Evolutionary conservation across 1,140 invertebrate species (phyloP).

Genomic region (Drosophila ogumai): DNA sequence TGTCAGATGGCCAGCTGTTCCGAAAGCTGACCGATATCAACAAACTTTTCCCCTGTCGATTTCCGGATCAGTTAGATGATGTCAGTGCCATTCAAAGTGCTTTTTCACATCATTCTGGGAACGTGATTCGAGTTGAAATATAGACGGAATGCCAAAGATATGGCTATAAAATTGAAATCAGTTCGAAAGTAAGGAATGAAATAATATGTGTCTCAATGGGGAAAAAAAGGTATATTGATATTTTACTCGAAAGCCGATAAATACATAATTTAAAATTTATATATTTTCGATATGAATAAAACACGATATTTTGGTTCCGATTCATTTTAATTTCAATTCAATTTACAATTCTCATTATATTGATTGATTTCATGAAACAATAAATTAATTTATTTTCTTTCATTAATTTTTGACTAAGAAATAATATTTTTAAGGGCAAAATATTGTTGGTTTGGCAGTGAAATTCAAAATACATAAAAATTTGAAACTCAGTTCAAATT

Average conservation of each 20-base stretch:
- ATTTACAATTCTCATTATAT: no score
- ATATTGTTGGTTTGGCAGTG: no score
- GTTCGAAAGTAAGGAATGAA: background rate
- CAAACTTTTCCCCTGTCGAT: conserved; percentile 2
- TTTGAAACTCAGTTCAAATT: background rate
- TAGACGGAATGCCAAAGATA: background rate
- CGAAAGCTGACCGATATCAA: conserved; percentile 13
- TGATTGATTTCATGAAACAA: background rate
- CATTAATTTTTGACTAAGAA: background rate
- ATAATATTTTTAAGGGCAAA: background rate
- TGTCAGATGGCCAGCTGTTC: conserved; percentile 9
- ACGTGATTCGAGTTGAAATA: background rate
- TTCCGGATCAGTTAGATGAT: background rate
- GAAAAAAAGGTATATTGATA: background rate
- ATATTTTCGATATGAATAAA: no score
- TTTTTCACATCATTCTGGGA: background rate
- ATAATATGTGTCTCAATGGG: background rate
- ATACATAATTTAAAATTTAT: no score
- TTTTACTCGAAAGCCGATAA: background rate
- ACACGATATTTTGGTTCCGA: no score
- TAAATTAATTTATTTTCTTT: background rate
- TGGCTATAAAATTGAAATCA: background rate
- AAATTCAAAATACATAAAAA: background rate
- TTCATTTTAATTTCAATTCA: no score
- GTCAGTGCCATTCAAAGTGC: background rate